These are phyloP conservation scores for Equus quagga DNA, from an alignment of 2,113 vertebrate species.

Conservation along the genomic window DNA sequence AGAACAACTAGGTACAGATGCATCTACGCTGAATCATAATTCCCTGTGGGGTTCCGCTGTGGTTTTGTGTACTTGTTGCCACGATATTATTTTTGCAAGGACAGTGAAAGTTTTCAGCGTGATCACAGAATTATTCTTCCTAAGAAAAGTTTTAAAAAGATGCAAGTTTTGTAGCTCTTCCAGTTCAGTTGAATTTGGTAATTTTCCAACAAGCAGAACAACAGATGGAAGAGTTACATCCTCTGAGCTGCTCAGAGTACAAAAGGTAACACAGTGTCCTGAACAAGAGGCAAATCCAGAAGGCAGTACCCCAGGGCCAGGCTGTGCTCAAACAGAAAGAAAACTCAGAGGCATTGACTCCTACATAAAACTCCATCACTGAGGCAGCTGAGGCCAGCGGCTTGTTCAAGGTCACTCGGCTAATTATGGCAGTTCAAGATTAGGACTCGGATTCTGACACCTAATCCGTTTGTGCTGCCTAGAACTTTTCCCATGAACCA, in stretches of 20 bases:
- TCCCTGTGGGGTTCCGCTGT: background rate
- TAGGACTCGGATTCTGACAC: background rate
- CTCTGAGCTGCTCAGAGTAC: background rate
- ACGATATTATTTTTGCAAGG: background rate
- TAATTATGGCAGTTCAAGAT: background rate
- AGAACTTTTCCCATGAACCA: background rate
- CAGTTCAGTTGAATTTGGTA: background rate
- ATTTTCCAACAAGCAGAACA: background rate
- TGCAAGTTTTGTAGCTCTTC: background rate
- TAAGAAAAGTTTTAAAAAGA: conserved; percentile 36
- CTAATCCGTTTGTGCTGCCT: background rate
- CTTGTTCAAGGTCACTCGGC: background rate
- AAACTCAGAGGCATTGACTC: background rate
- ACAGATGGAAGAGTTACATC: background rate
- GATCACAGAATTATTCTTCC: conserved; percentile 17
- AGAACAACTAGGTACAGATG: background rate
- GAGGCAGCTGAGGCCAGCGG: background rate
- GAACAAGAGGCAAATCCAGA: background rate
- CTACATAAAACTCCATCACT: background rate
- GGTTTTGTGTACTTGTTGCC: background rate
- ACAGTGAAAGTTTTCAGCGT: background rate
- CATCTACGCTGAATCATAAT: background rate
- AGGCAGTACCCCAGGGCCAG: background rate
- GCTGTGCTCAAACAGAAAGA: background rate
- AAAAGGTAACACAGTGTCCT: background rate